Conservation (phyloP, 2,113 vertebrate species). For the Bambusicola thoracicus region DNA sequence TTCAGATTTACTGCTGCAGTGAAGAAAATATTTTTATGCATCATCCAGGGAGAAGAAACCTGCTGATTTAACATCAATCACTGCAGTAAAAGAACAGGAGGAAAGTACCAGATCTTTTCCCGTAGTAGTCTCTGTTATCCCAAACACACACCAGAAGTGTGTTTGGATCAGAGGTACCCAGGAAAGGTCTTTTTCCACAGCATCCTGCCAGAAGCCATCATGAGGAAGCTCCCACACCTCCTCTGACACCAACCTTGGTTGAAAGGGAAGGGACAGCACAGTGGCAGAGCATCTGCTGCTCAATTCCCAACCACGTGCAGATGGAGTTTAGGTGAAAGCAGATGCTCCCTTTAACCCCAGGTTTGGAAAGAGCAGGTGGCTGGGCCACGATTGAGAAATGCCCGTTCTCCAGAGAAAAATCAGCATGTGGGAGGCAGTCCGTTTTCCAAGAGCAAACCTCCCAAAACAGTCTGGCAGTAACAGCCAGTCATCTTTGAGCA, state of each 20-base stretch:
- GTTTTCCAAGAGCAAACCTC: slow-evolving; percentile 32
- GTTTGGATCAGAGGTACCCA: not conserved
- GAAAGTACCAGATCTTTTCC: not conserved
- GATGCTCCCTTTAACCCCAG: not conserved
- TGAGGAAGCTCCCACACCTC: not conserved
- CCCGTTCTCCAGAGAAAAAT: not conserved
- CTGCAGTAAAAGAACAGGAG: not conserved
- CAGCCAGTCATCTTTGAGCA: not conserved
- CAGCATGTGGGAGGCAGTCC: not conserved
- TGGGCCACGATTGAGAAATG: not conserved
- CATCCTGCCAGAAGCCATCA: not conserved
- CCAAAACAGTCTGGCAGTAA: not conserved
- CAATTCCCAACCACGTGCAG: not conserved
- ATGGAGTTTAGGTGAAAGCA: not conserved
- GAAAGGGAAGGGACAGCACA: not conserved
- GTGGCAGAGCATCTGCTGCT: not conserved
- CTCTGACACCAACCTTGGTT: not conserved
- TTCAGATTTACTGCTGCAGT: not conserved
- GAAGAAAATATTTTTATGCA: not conserved
- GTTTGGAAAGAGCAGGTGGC: not conserved
- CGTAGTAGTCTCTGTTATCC: not conserved
- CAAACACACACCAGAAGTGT: not conserved
- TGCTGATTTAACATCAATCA: not conserved
- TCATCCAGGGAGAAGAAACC: not conserved
- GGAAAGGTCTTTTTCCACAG: not conserved